Base-by-base conservation (phyloP, 2,113 vertebrate genomes). In the Chitala chitala region DNA sequence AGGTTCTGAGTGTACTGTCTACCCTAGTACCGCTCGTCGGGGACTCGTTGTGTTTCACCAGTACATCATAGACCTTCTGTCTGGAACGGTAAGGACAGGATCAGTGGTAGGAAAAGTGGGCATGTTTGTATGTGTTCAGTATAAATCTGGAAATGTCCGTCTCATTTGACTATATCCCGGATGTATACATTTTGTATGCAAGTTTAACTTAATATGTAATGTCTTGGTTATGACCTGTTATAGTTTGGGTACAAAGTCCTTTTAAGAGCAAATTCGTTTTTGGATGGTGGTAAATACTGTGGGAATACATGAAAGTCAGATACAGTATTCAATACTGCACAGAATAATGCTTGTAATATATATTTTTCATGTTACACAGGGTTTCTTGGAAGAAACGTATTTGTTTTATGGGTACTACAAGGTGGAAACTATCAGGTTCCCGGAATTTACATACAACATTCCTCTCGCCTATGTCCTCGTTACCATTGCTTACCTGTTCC, bases 341-440 rank as follows among this genome's bases (percentile, higher is more conserved):
- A n/a, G n/a, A n/a, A n/a, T n/a, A n/a, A n/a, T n/a, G n/a, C n/a
- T n/a, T n/a, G 31, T 31, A 20, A 74, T 13, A 53, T 2, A 17
- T 6, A 15, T 48, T 82, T 31, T 84, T 38, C 61, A 76, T 82
- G 70, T 83, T 50, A 33, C 77, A 17, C 85, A 99, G 97, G 96
- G 96, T 12, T 95, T 98, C 74, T 88, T 99, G 83, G 94, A 98
- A 77, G 83, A 87, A 73, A 99, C 97, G 1, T 91, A 85, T 80
- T 90, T 99, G n/a, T 98, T 99, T 84, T 99, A 98, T 46, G 97
- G 97, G 73, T 93, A 92, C 85, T 98, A 99, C 77, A 89, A 85
- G 44, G 78, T 87, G 69, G 89, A 95, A 36, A 71, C 78, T 22
- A 81, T 91, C 1, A 74, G 83, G 65, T 85, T 93, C 36, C 63